Evolutionary conservation across 2,888 invertebrate species (phyloP), one percentile per base, ranked within the genome.

Genomic region (Drosophila kuntzei): DNA sequence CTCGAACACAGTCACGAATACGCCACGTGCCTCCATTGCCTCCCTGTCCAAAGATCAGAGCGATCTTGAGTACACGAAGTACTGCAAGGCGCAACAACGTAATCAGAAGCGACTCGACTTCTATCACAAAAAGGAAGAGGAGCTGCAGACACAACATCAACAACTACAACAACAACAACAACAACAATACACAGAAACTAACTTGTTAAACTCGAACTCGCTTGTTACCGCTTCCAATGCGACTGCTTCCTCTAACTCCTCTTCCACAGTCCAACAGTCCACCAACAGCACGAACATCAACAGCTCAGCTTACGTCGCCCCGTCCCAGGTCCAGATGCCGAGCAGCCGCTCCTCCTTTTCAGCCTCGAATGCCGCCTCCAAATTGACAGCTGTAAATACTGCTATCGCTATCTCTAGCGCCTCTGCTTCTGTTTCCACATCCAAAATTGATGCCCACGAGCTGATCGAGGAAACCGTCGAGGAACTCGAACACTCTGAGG

Each of bases 101-200:
- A 91, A 91, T 55, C 89, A 90, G 55, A 90, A 91, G 75, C 82
- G 92, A 11, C 81, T 91, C 53, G 86, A 86, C 50, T 91, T 83
- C 80, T 90, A 82, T 58, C 91, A 91, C 62, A 89, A 90, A 78
- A 90, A 90, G 77, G 91, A 91, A 76, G 89, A 91, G 79, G 90
- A 91, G 67, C 80, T 90, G 43, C 77, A 84, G 58, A 85, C 81
- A 44, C 79, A 84, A 67, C 76, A 76, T 44, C 76, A 77, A 49
- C 74, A 71, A 54, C 58, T 72, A 25, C 61, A 74, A 61, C 39
- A 29, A 18, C 73, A 68, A 54, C 68, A 67, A 18, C 44, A 55
- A 16, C 44, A 3, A n/a, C 60, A 72, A 37, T 47, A 59, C 64
- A 61, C 57, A 22, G 72, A 75, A 62, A 82, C 81, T 79, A 84